Conservation (phyloP, 2,888 invertebrate species). For the Cyclophora punctaria region DNA sequence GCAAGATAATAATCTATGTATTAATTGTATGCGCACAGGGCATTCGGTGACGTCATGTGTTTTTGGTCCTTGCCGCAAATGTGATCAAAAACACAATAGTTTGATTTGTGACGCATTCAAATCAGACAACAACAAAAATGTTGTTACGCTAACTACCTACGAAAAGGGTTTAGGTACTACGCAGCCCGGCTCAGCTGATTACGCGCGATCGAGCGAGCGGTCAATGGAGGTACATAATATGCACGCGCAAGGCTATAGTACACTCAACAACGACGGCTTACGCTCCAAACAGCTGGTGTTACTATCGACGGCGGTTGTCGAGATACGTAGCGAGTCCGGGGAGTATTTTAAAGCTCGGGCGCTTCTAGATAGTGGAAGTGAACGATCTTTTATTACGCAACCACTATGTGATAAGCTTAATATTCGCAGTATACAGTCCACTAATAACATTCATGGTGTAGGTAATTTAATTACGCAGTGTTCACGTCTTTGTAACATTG, state of each 20-base stretch:
- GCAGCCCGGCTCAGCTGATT: no score
- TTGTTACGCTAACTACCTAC: no score
- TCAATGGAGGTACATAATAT: no score
- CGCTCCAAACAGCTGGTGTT: neutral
- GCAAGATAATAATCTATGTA: constrained; percentile 3
- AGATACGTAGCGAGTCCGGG: no score
- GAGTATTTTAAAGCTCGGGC: neutral
- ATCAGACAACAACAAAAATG: no score
- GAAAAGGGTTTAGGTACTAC: no score
- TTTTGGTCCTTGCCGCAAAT: constrained; percentile 6
- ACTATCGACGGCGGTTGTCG: neutral
- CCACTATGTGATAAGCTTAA: constrained; percentile 14
- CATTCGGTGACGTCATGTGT: neutral
- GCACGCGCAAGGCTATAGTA: no score
- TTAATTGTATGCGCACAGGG: constrained; percentile 6
- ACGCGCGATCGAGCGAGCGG: no score
- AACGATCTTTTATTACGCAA: constrained; percentile 16
- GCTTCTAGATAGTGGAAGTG: constrained; percentile 9
- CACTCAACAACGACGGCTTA: no score
- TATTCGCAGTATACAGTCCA: constrained; percentile 19
- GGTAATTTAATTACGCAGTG: constrained; percentile 13
- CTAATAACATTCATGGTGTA: constrained; percentile 14
- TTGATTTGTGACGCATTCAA: neutral
- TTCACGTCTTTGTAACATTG: constrained; percentile 12
- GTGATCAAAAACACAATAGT: constrained; percentile 6